Evolutionary conservation across 2,888 invertebrate genomes (phyloP).

Genomic region (Epirrhoe tristata): DNA sequence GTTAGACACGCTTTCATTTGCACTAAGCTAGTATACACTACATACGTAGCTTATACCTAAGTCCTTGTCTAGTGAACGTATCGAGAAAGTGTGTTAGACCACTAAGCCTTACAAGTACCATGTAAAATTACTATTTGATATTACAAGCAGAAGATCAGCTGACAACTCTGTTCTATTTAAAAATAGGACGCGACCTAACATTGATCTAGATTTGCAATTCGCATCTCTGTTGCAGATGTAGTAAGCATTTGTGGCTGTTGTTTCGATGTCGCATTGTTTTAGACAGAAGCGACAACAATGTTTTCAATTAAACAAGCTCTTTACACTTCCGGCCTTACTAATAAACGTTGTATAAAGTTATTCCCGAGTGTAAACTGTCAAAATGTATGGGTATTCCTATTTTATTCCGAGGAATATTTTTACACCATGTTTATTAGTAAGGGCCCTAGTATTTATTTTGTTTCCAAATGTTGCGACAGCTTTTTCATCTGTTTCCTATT

Average conservation of each 20-base stretch:
- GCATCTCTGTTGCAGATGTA: constrained; percentile 38
- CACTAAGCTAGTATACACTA: constrained; percentile 5
- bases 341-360: too few relatives aligned
- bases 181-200: constrained; percentile 65
- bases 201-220: constrained; percentile 58
- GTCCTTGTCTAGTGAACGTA: constrained; percentile 29
- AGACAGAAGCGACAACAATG: not conserved
- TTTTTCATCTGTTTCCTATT: too few relatives aligned
- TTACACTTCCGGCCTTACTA: too few relatives aligned
- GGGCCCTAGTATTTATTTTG: too few relatives aligned
- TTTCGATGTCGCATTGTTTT: not conserved
- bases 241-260: too few relatives aligned
- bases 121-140: constrained; percentile 20
- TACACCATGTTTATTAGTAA: too few relatives aligned
- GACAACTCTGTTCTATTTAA: constrained; percentile 49
- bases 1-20: constrained; percentile 33
- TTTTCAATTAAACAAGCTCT: too few relatives aligned
- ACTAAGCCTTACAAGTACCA: constrained; percentile 3
- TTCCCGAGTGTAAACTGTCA: too few relatives aligned
- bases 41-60: constrained; percentile 3
- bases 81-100: constrained; percentile 12
- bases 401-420: too few relatives aligned
- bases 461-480: too few relatives aligned
- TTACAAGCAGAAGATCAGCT: constrained; percentile 41
- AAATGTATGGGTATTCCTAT: too few relatives aligned